phyloP scores from a whole-genome alignment of 1,140 invertebrate genomes.

The Mizuhopecten yessoensis region DNA sequence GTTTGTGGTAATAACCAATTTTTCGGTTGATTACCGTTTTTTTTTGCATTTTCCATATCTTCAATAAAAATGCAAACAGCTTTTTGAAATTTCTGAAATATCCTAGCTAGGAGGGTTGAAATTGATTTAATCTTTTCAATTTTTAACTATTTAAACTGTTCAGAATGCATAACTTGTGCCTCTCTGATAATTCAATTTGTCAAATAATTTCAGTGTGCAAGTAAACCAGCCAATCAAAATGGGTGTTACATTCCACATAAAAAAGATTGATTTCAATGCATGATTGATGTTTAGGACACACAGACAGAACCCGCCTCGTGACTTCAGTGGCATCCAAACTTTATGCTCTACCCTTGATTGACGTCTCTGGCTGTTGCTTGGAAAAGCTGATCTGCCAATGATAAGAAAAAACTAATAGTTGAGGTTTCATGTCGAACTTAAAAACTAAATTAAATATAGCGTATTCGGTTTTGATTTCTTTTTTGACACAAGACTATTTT shows the following conservation, averaged over 20 bases:
- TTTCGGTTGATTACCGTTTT: too few species aligned
- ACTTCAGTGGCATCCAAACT: background rate
- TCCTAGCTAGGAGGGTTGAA: too few species aligned
- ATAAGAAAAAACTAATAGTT: background rate
- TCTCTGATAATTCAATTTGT: too few species aligned
- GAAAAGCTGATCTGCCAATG: background rate
- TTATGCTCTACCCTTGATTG: background rate
- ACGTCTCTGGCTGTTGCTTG: background rate
- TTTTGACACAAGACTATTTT: slow-evolving; percentile 26
- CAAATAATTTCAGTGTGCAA: background rate
- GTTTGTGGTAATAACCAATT: too few species aligned
- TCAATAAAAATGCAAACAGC: too few species aligned
- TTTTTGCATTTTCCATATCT: too few species aligned
- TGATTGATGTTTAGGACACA: slow-evolving; percentile 16
- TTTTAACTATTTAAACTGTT: too few species aligned
- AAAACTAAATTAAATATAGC: background rate
- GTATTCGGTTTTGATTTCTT: slow-evolving; percentile 28
- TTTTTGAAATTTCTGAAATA: too few species aligned
- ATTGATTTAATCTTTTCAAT: too few species aligned
- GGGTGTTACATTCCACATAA: background rate
- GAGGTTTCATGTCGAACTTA: slow-evolving; percentile 17
- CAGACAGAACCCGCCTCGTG: slow-evolving; percentile 19
- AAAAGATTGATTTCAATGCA: background rate
- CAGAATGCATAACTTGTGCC: too few species aligned
- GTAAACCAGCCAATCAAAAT: background rate